phyloP scores from a whole-genome alignment of 2,113 vertebrate species.

The Chloropsis cyanopogon region DNA sequence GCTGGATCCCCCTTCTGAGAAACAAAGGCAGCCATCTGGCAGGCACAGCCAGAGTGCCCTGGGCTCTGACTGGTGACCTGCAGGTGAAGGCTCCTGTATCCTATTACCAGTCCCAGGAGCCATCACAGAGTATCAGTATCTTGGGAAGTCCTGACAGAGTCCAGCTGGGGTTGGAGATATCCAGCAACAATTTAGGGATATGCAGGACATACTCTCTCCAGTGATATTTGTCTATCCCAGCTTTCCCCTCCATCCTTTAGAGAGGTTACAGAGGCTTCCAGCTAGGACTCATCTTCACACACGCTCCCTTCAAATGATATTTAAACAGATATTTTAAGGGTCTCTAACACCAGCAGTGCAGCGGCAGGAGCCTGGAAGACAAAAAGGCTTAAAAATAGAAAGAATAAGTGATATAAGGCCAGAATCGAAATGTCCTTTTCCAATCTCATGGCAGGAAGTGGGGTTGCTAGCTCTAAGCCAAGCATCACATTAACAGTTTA shows the following conservation, averaged over 20 bases:
- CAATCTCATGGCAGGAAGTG: background rate
- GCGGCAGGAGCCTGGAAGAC: background rate
- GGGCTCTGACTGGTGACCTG: background rate
- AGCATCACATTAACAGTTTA: background rate
- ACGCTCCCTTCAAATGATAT: background rate
- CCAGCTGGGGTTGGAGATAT: background rate
- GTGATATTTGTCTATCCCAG: background rate
- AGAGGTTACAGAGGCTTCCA: background rate
- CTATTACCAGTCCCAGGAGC: slow-evolving; percentile 14
- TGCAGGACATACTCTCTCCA: background rate
- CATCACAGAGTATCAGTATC: background rate
- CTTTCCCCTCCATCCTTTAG: background rate
- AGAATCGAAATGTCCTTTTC: background rate
- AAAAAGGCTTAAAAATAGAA: background rate
- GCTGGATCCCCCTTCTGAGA: background rate
- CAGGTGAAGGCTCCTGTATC: slow-evolving; percentile 25
- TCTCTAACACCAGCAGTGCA: background rate
- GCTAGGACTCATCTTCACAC: background rate
- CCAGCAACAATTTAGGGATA: background rate
- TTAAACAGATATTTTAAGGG: background rate
- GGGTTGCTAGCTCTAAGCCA: background rate
- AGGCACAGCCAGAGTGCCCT: background rate
- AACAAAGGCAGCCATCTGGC: slow-evolving; percentile 39
- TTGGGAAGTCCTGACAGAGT: background rate
- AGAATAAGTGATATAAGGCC: background rate